These are phyloP conservation scores for Rhyacophila brunnea DNA, from an alignment of 1,140 invertebrate species.

Conservation along the genomic window DNA sequence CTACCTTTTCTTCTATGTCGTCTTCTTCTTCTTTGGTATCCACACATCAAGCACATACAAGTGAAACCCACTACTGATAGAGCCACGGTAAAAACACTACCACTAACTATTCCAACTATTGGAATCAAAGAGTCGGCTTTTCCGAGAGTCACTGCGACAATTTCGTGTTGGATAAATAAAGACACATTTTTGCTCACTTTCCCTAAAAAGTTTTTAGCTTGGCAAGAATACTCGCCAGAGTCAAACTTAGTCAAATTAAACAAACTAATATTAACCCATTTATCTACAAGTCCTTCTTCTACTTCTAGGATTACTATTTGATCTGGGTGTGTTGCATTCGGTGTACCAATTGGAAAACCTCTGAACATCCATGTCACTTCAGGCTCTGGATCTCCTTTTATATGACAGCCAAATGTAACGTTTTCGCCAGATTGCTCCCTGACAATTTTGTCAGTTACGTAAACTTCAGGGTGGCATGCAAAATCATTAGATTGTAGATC, in stretches of 20 bases:
- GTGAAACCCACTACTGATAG: conserved; percentile 53
- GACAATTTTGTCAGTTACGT: conserved; percentile 55
- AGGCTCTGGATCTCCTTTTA: conserved; percentile 73
- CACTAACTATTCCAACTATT: conserved; percentile 57
- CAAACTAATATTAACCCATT: conserved; percentile 68
- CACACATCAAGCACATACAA: conserved; percentile 59
- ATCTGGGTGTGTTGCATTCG: conserved; percentile 38
- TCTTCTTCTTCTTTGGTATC: conserved; percentile 43
- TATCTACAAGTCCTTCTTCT: conserved; percentile 50
- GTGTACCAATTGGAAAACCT: conserved; percentile 44
- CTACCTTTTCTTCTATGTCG: conserved; percentile 58
- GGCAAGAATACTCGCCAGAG: conserved; percentile 76
- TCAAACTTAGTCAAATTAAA: conserved; percentile 69
- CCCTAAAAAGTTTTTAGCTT: conserved; percentile 73
- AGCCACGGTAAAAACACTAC: conserved; percentile 51
- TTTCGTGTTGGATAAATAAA: conserved; percentile 69
- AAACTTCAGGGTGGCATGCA: conserved; percentile 70
- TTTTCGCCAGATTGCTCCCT: conserved; percentile 71
- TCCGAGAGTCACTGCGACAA: conserved; percentile 62
- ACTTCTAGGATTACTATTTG: conserved; percentile 46
- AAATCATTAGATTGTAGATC: conserved; percentile 66
- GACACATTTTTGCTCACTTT: conserved; percentile 66
- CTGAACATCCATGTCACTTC: conserved; percentile 75
- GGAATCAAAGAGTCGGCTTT: conserved; percentile 61
- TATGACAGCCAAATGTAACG: conserved; percentile 70